Percentiles rank a stretch among this genome's conserved stretches.
phyloP scores from a whole-genome alignment of 2,797 vertebrate species.

The Pyrocephalus nanus region DNA sequence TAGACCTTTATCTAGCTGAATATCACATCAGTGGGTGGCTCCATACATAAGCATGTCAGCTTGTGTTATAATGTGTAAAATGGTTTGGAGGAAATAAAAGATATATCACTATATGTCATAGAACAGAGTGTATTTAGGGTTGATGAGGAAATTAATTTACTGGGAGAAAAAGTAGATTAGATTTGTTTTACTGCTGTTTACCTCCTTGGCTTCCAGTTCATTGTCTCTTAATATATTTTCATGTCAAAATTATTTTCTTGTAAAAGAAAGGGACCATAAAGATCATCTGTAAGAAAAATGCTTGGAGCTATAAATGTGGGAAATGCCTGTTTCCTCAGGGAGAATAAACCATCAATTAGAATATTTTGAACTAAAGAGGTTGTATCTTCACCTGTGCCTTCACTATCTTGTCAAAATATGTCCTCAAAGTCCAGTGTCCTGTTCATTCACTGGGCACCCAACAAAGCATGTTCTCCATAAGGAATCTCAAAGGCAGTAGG shows the following conservation, averaged over 20 bases:
- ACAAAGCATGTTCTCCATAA: fast-evolving
- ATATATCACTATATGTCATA: not conserved
- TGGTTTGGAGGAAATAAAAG: not conserved
- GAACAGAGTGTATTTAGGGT: not conserved
- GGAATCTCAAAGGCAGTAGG: not conserved
- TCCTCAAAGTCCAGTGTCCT: not conserved
- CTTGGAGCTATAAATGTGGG: not conserved
- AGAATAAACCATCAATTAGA: not conserved
- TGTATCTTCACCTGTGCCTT: not conserved
- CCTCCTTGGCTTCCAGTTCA: not conserved
- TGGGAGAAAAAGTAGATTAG: not conserved
- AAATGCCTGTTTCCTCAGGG: not conserved
- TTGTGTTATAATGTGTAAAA: not conserved
- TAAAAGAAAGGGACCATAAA: not conserved
- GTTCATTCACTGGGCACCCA: not conserved
- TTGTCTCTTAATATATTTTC: not conserved
- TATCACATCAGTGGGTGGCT: not conserved
- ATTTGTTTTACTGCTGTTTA: not conserved
- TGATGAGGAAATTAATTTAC: not conserved
- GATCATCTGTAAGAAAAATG: not conserved
- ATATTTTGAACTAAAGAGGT: not conserved
- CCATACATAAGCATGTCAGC: not conserved
- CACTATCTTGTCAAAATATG: not conserved
- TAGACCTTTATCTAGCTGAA: not conserved
- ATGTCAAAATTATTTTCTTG: not conserved